phyloP scores from a whole-genome alignment of 2,113 vertebrate genomes.

The Oxyura jamaicensis region DNA sequence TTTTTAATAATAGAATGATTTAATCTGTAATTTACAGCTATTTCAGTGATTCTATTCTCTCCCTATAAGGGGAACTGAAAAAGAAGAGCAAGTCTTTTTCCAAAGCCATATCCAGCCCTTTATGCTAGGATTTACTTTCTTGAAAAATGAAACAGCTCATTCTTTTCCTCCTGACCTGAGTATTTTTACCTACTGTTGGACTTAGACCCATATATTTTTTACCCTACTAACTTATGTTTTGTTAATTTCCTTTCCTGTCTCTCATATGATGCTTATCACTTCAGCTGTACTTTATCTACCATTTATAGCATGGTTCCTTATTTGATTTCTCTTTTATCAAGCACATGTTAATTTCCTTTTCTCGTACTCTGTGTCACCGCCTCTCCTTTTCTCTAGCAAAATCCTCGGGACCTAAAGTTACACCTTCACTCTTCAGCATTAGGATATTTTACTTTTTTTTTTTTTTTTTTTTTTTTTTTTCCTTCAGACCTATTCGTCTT shows the following conservation, averaged over 20 bases:
- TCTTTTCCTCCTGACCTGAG: not conserved
- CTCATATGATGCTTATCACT: constrained; percentile 10
- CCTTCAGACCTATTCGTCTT: constrained; percentile 66
- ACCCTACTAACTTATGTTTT: constrained; percentile 16
- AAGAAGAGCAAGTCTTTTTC: not conserved
- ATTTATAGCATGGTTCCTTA: constrained; percentile 62
- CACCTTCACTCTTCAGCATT: constrained; percentile 7
- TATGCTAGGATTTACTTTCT: not conserved
- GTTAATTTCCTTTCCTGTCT: constrained; percentile 41
- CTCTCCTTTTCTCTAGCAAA: constrained; percentile 28
- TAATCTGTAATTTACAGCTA: constrained; percentile 20
- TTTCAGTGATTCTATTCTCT: not conserved
- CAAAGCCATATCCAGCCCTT: not conserved
- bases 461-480: not conserved
- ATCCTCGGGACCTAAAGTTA: constrained; percentile 48
- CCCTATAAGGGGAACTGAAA: not conserved
- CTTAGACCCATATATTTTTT: constrained; percentile 22
- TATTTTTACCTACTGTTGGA: not conserved
- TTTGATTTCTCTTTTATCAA: constrained; percentile 67
- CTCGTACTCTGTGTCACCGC: constrained; percentile 9
- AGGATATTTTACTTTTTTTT: constrained; percentile 60
- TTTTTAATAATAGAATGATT: constrained; percentile 27
- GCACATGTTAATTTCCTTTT: constrained; percentile 64
- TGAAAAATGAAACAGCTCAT: not conserved
- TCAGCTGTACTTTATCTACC: constrained; percentile 42